Evolutionary conservation across 1,140 invertebrate species (phyloP).

Genomic region (Coenobita brevimanus): DNA sequence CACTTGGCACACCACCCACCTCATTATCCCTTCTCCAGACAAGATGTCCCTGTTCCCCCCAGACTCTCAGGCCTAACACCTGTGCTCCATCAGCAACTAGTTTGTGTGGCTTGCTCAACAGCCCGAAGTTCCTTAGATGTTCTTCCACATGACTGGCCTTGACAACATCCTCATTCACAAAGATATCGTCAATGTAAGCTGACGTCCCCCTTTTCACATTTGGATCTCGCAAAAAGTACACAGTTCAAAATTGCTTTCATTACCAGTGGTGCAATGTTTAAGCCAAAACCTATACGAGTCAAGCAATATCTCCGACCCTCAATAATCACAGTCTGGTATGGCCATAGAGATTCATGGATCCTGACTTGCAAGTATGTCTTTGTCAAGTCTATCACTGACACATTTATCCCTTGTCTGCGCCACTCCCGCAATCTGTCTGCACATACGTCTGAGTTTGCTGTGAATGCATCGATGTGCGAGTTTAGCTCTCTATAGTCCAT

Average conservation of each 20-base stretch:
- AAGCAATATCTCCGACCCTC: conserved; percentile 24
- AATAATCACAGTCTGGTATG: conserved; percentile 33
- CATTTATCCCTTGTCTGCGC: conserved; percentile 13
- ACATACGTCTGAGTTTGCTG: conserved; percentile 25
- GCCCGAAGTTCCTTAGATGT: not conserved
- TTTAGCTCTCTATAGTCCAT: conserved; percentile 24
- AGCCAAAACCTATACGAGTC: conserved; percentile 8
- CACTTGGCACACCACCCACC: too few species aligned
- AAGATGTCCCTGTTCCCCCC: not conserved
- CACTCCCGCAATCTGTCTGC: conserved; percentile 11
- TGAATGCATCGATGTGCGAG: not conserved
- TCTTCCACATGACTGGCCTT: not conserved
- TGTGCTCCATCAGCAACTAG: not conserved
- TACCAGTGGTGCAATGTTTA: conserved; percentile 19
- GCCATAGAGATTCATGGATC: conserved; percentile 20
- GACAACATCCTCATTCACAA: conserved; percentile 12
- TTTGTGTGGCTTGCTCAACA: conserved; percentile 23
- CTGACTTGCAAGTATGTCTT: conserved; percentile 31
- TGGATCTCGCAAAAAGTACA: conserved; percentile 2
- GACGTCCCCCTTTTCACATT: not conserved
- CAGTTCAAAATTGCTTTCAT: conserved; percentile 25
- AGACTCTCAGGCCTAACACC: not conserved
- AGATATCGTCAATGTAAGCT: conserved; percentile 12
- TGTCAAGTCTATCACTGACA: conserved; percentile 21
- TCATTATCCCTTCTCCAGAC: not conserved